These are phyloP conservation scores for Neomonachus schauinslandi DNA, from an alignment of 2,113 vertebrate species.

Conservation along the genomic window DNA sequence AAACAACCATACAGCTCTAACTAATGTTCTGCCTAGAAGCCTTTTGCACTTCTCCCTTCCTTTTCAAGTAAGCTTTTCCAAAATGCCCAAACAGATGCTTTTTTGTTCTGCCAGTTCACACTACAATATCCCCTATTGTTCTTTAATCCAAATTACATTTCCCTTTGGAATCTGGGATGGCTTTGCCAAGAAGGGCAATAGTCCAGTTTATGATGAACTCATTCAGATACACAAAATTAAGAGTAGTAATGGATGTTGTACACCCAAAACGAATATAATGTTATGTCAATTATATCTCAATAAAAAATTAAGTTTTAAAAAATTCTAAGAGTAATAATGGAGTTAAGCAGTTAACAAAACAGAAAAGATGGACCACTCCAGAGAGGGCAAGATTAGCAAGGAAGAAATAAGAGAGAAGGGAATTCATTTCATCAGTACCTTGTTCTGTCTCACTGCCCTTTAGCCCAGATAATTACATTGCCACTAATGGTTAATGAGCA, in stretches of 20 bases:
- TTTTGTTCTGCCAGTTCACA: constrained; percentile 43
- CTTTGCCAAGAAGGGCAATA: constrained; percentile 54
- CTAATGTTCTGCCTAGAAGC: background rate
- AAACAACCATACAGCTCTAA: background rate
- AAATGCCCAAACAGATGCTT: constrained; percentile 40
- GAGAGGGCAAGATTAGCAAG: background rate
- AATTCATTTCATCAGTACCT: background rate
- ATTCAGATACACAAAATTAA: constrained; percentile 15
- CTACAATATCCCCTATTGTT: constrained; percentile 65
- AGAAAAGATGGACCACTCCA: background rate
- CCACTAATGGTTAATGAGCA: background rate
- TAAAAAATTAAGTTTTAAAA: background rate
- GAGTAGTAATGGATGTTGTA: background rate
- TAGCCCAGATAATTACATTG: background rate
- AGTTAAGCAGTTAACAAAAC: background rate
- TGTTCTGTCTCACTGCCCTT: background rate
- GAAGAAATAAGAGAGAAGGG: background rate
- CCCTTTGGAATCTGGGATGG: constrained; percentile 27
- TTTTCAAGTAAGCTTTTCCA: constrained; percentile 23
- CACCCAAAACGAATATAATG: background rate
- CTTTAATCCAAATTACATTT: constrained; percentile 49
- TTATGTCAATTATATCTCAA: background rate
- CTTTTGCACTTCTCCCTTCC: background rate
- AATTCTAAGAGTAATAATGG: background rate
- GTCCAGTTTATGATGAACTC: background rate